Percentiles rank a stretch among this genome's conserved stretches.
Conservation (phyloP, 2,113 vertebrate species). For the Pogona vitticeps region DNA sequence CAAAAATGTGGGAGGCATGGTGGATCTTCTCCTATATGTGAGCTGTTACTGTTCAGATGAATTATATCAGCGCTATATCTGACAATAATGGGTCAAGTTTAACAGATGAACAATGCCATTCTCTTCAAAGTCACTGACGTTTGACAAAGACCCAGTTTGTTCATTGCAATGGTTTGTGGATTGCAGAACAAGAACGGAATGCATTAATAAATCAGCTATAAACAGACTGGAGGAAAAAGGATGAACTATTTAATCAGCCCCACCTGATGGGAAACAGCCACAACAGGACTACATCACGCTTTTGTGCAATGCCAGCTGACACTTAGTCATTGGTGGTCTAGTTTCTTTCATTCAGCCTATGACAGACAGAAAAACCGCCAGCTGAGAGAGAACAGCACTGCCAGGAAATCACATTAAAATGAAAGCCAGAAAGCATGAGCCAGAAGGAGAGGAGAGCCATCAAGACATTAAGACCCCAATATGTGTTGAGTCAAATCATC, state of each 20-base stretch:
- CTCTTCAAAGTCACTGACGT: neutral
- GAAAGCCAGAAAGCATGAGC: neutral
- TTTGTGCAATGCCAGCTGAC: constrained; percentile 17
- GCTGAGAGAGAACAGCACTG: neutral
- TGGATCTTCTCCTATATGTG: too few species aligned
- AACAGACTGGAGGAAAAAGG: constrained; percentile 4
- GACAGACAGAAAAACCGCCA: neutral
- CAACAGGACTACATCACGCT: neutral
- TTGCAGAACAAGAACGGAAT: neutral
- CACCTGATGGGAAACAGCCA: constrained; percentile 15
- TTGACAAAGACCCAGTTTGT: neutral
- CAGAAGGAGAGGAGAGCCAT: neutral
- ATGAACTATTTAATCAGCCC: constrained; percentile 24
- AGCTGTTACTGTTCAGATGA: neutral
- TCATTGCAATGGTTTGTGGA: neutral
- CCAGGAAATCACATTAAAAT: neutral
- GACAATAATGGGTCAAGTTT: neutral
- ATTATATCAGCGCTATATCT: neutral
- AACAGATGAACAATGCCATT: neutral
- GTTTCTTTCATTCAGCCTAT: neutral
- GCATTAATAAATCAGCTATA: constrained; percentile 25
- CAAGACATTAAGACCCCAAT: neutral
- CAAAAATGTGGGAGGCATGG: neutral
- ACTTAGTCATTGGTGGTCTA: constrained; percentile 19
- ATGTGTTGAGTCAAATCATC: neutral